These are phyloP conservation scores for Thinocorus orbignyianus DNA, from an alignment of 2,113 vertebrate species.

Conservation along the genomic window DNA sequence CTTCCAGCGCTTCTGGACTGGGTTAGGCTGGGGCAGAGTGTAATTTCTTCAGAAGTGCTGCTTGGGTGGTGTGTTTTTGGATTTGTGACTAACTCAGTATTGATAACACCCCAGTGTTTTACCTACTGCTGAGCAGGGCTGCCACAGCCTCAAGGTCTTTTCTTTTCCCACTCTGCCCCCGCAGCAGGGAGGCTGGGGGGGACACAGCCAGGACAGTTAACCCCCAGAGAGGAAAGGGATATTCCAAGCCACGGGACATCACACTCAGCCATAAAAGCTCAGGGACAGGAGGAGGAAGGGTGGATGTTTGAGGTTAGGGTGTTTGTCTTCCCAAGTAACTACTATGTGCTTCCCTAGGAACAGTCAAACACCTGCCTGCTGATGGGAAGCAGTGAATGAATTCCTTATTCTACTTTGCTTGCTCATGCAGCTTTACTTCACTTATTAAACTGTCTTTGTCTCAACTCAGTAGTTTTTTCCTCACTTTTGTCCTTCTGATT, in stretches of 20 bases:
- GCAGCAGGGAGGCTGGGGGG: fast-evolving
- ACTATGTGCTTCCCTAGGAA: background rate
- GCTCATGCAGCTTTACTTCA: background rate
- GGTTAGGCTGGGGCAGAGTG: background rate
- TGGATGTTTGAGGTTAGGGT: background rate
- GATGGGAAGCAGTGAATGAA: background rate
- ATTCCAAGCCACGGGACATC: background rate
- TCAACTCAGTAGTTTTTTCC: background rate
- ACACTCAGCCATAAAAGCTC: background rate
- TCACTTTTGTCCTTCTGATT: background rate
- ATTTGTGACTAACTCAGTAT: background rate
- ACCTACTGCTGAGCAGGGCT: background rate
- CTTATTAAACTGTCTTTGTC: background rate
- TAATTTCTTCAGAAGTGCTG: background rate
- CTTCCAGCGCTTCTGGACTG: background rate
- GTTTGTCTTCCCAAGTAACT: background rate
- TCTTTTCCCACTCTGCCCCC: background rate
- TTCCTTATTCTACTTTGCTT: background rate
- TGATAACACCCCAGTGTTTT: background rate
- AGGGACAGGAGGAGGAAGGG: background rate
- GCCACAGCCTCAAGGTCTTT: background rate
- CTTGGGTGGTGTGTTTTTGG: background rate
- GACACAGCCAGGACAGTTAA: background rate
- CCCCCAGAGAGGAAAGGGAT: background rate
- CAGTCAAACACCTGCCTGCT: fast-evolving